These are phyloP conservation scores for Glyptemys insculpta DNA, from an alignment of 2,797 vertebrate species.

Conservation along the genomic window DNA sequence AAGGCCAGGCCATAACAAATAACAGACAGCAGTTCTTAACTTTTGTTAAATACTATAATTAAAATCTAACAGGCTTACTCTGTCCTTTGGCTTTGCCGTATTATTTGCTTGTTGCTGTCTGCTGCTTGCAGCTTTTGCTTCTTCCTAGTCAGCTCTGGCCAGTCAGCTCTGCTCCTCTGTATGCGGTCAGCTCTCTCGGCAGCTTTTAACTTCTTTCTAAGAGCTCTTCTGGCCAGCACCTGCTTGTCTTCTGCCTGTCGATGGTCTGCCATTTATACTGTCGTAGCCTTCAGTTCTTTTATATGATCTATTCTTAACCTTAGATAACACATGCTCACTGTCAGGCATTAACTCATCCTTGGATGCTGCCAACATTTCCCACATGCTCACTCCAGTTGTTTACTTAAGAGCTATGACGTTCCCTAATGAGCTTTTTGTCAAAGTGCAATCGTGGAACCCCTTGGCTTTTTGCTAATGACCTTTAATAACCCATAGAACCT, in stretches of 20 bases:
- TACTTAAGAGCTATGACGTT: background rate
- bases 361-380: background rate
- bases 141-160: background rate
- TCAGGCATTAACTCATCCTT: background rate
- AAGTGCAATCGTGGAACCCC: too few relatives aligned
- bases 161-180: background rate
- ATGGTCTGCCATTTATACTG: background rate
- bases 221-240: background rate
- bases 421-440: background rate
- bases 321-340: background rate
- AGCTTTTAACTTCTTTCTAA: background rate
- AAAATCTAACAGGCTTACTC: background rate
- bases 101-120: background rate
- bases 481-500: background rate
- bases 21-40: background rate
- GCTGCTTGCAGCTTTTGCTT: background rate
- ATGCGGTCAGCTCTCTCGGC: background rate
- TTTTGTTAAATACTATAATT: background rate
- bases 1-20: background rate
- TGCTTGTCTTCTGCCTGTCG: background rate
- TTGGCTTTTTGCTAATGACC: background rate
- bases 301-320: background rate
- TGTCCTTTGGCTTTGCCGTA: background rate
- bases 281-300: background rate
- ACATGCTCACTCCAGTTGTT: background rate